phyloP scores from a whole-genome alignment of 2,113 vertebrate genomes.

The Dipodomys stephensi region DNA sequence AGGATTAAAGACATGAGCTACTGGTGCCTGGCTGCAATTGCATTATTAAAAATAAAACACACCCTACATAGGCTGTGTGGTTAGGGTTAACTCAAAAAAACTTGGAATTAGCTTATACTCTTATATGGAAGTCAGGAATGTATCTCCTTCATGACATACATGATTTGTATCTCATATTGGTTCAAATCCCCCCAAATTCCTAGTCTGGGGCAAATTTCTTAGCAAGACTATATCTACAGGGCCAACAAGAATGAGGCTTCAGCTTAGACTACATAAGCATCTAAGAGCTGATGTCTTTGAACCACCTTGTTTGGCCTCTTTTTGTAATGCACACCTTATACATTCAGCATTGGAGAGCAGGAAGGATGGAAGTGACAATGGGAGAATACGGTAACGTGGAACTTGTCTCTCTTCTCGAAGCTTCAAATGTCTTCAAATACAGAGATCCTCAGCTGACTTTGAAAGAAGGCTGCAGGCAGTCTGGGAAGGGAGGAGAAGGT shows the following conservation, averaged over 20 bases:
- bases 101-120: background rate
- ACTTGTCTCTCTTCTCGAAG: background rate
- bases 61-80: background rate
- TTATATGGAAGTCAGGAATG: background rate
- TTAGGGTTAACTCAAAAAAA: background rate
- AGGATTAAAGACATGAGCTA: too few species aligned
- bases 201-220: background rate
- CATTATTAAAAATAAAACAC: background rate
- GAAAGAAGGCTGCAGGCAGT: background rate
- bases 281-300: background rate
- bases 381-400: background rate
- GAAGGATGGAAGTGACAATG: rapidly evolving
- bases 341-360: background rate
- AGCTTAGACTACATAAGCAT: background rate
- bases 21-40: too few species aligned
- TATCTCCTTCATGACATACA: background rate
- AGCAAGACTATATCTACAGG: background rate
- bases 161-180: background rate
- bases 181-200: background rate
- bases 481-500: background rate
- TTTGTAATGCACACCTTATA: too few species aligned
- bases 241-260: background rate
- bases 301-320: background rate
- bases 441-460: background rate
- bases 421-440: background rate